These are phyloP conservation scores for Cacatua alba DNA, from an alignment of 2,113 vertebrate genomes.

Conservation along the genomic window DNA sequence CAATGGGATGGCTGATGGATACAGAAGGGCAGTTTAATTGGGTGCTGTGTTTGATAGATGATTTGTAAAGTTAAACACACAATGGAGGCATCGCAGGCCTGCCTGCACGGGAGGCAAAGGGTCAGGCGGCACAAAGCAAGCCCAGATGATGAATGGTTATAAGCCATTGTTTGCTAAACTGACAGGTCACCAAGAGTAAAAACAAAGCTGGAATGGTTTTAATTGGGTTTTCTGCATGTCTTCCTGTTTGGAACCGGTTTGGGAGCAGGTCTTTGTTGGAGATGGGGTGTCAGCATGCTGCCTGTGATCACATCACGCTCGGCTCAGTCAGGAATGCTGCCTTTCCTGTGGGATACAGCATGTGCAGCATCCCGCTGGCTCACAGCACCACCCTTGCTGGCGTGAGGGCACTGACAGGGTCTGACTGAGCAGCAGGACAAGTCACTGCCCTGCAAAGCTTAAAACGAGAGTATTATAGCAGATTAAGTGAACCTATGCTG, in stretches of 20 bases:
- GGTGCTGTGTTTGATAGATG: constrained; percentile 56
- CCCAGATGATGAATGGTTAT: constrained; percentile 27
- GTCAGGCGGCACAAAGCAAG: not conserved
- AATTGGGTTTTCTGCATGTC: not conserved
- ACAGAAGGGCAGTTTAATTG: constrained; percentile 41
- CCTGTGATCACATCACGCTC: no score
- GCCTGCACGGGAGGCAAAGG: not conserved
- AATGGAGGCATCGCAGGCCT: not conserved
- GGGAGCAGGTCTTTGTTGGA: not conserved
- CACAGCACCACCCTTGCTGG: not conserved
- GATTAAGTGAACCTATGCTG: not conserved
- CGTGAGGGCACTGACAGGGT: not conserved
- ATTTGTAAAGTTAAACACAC: constrained; percentile 30
- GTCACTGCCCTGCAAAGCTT: not conserved
- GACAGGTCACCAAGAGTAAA: not conserved
- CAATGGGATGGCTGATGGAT: constrained; percentile 40
- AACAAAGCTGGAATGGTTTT: not conserved
- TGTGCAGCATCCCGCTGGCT: not conserved
- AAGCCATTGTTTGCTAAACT: constrained; percentile 4
- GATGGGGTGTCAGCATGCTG: accelerated
- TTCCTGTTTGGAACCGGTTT: not conserved
- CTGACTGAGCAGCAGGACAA: not conserved
- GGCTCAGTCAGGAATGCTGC: not conserved
- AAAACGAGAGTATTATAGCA: accelerated
- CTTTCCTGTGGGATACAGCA: accelerated